A percentile compares a stretch with the other conserved stretches of the same genome.
Conservation (phyloP, 2,113 vertebrate species). For the Geococcyx californianus region DNA sequence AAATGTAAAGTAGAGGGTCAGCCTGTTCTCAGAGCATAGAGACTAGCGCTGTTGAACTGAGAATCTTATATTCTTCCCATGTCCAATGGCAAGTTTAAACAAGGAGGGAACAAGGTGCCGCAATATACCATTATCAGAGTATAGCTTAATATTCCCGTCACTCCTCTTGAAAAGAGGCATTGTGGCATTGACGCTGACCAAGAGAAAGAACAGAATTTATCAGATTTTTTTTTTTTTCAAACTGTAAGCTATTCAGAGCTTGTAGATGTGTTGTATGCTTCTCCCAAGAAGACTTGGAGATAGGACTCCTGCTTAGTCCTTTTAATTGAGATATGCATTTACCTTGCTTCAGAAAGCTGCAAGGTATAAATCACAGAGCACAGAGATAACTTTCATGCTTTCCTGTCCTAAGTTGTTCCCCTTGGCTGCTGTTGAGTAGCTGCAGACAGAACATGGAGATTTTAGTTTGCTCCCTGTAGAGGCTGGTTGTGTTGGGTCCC, state of each 20-base stretch:
- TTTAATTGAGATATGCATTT: not conserved
- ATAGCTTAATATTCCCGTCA: not conserved
- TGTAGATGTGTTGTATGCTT: rapidly evolving
- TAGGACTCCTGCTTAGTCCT: rapidly evolving
- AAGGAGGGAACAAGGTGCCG: not conserved
- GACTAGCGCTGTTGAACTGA: not conserved
- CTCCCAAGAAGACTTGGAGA: not conserved
- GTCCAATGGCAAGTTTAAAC: not conserved
- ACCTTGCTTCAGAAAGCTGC: not conserved
- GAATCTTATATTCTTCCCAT: not conserved
- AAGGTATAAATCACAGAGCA: not conserved
- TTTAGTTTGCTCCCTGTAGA: not conserved
- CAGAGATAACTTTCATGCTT: not conserved
- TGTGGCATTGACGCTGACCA: not conserved
- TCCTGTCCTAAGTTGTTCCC: not conserved
- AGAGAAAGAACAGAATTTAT: not conserved
- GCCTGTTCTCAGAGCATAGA: not conserved
- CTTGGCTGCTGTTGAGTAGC: not conserved
- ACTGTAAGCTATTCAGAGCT: not conserved
- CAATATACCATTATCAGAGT: not conserved
- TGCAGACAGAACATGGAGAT: not conserved
- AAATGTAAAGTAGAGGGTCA: not conserved
- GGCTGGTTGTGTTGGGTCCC: not conserved
- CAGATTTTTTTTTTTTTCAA: not conserved
- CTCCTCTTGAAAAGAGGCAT: not conserved